Conservation (phyloP, 2,888 invertebrate genomes). For the Acleris cristana region DNA sequence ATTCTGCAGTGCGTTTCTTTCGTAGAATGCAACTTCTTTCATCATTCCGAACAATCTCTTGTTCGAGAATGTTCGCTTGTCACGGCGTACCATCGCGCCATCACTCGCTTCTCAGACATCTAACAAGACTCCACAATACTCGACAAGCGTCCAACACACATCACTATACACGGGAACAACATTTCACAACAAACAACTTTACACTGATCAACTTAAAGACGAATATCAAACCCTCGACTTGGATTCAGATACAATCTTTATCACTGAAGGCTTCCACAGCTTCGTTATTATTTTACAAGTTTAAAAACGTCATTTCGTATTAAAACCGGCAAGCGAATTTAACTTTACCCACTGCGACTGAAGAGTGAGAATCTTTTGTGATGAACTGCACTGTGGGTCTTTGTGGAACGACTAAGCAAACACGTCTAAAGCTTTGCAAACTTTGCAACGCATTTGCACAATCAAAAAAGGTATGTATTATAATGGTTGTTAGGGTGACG, state of each 20-base stretch:
- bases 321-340: slow-evolving; percentile 3
- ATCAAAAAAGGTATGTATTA: slow-evolving; percentile 60
- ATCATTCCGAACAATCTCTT: not conserved
- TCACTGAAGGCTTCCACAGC: slow-evolving; percentile 60
- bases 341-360: not conserved
- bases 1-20: too few species aligned
- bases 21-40: not conserved
- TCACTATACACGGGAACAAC: slow-evolving; percentile 13
- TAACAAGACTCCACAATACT: slow-evolving; percentile 25
- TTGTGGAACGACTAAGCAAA: slow-evolving; percentile 40
- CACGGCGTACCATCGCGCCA: slow-evolving; percentile 19
- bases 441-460: slow-evolving; percentile 49
- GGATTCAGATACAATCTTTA: slow-evolving; percentile 55
- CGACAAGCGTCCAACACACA: slow-evolving; percentile 10
- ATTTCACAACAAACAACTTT: slow-evolving; percentile 2
- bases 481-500: slow-evolving; percentile 53
- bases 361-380: slow-evolving; percentile 3
- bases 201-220: not conserved
- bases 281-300: slow-evolving; percentile 54
- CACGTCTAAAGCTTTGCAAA: slow-evolving; percentile 59
- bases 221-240: not conserved
- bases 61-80: slow-evolving; percentile 16
- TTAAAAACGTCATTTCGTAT: slow-evolving; percentile 28
- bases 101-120: slow-evolving; percentile 25
- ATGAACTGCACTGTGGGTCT: slow-evolving; percentile 4